A percentile compares a stretch with the other conserved stretches of the same genome.
These are phyloP conservation scores for Acheta domesticus DNA, from an alignment of 2,888 invertebrate species.

Conservation along the genomic window DNA sequence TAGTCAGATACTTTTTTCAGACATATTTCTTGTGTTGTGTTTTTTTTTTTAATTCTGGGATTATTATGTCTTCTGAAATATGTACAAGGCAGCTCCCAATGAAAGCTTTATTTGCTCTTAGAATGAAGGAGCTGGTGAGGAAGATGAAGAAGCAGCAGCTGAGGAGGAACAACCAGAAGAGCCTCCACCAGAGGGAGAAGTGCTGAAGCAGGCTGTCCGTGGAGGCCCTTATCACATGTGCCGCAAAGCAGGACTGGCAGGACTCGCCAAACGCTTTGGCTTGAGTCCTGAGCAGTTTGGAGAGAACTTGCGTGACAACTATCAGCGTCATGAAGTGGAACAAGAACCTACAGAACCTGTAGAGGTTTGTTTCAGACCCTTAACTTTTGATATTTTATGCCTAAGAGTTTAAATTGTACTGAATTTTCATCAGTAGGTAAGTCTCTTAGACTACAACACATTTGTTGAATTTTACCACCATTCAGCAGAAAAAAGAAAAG, in stretches of 20 bases:
- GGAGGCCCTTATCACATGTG: conserved; percentile 88
- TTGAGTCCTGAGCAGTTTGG: conserved; percentile 91
- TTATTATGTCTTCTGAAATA: no score
- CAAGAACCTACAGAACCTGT: conserved; percentile 82
- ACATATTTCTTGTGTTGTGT: no score
- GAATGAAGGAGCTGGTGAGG: conserved; percentile 62
- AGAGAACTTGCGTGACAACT: conserved; percentile 93
- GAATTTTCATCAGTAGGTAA: no score
- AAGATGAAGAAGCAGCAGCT: conserved; percentile 48
- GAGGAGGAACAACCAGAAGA: conserved; percentile 56
- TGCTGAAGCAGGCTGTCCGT: conserved; percentile 79
- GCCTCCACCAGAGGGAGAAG: conserved; percentile 49
- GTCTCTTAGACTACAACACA: no score
- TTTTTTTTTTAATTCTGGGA: no score
- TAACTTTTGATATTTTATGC: conserved; percentile 53
- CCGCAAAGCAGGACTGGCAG: conserved; percentile 76
- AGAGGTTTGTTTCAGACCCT: conserved; percentile 52
- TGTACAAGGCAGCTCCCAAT: no score
- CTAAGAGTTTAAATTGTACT: no score
- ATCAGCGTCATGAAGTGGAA: conserved; percentile 91
- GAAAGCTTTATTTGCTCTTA: not conserved
- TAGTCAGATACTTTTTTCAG: no score
- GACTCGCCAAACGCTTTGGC: conserved; percentile 87
- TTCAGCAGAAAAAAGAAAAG: no score
- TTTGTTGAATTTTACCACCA: no score